Evolutionary conservation across 1,140 invertebrate species (phyloP).

Genomic region (Rhynchophorus ferrugineus): DNA sequence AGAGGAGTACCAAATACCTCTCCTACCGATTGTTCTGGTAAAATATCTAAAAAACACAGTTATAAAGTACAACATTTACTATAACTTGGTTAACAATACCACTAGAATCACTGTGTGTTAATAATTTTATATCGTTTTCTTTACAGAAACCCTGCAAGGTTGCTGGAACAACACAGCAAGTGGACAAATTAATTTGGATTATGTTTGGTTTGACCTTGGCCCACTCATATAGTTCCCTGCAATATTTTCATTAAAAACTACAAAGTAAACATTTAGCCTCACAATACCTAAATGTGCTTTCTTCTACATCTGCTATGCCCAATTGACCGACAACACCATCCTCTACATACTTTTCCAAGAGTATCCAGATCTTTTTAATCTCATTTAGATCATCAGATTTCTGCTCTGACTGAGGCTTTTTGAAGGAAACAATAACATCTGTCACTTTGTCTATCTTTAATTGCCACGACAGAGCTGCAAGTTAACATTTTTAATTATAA

Average conservation of each 20-base stretch:
- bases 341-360: conserved; percentile 61
- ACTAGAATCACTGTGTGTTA: conserved; percentile 91
- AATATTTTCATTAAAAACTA: conserved; percentile 4
- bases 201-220: conserved; percentile 82
- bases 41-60: conserved; percentile 49
- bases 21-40: conserved; percentile 46
- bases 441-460: conserved; percentile 61
- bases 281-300: conserved; percentile 52
- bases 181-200: conserved; percentile 91
- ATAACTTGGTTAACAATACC: conserved; percentile 48
- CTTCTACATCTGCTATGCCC: conserved; percentile 85
- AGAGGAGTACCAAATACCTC: conserved; percentile 44
- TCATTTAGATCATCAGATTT: conserved; percentile 51
- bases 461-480: conserved; percentile 55
- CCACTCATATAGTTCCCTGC: conserved; percentile 63
- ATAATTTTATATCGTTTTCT: conserved; percentile 82
- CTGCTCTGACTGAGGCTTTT: conserved; percentile 42
- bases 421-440: conserved; percentile 67
- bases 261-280: no score
- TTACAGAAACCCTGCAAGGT: conserved; percentile 84
- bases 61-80: background rate
- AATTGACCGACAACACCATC: conserved; percentile 61
- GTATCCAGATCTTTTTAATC: conserved; percentile 64
- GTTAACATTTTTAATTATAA: background rate
- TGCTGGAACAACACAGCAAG: conserved; percentile 91